Evolutionary conservation across 2,113 vertebrate genomes (phyloP), one percentile per base, ranked within the genome.

Genomic region (Phocoena sinus): DNA sequence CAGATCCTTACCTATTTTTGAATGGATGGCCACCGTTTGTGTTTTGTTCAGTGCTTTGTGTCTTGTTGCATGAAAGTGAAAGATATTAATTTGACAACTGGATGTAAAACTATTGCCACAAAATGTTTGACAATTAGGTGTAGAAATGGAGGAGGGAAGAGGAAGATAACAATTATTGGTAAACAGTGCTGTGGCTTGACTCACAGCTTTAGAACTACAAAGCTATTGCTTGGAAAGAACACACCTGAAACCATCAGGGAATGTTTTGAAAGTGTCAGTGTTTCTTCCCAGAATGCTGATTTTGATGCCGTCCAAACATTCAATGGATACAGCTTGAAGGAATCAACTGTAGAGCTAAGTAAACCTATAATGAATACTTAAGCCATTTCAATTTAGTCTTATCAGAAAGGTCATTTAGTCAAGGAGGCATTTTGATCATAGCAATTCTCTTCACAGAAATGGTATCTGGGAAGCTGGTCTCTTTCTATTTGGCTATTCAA

Each of bases 401-500:
- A 95, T 87, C 83, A 71, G 56, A 85, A 94, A 94, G 89, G 77
- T 90, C 85, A 84, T 95, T 92, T 71, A 73, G 53, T n/a, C 15
- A 95, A 95, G 82, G 31, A 84, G 82, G 38, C 44, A 76, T 96
- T 97, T 90, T 76, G 74, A 94, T 96, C 74, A 90, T 25, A 94
- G 63, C 63, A 62, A 84, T 96, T 97, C 89, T 96, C 86, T 93
- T 88, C 33, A 86, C 63, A 86, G 89, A 93, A 96, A 74, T 62
- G 47, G 1, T 96, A 62, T 87, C 68, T 92, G 79, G 17, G 31
- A 95, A 94, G 44, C 68, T 90, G 38, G 26, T 94, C 11, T 91
- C 41, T 92, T 96, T 94, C 56, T 95, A 38, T 95, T 86, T 95
- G 86, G 76, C 97, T 95, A 92, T 92, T 92, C 50, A 87, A 95